Evolutionary conservation across 2,888 invertebrate species (phyloP).

Genomic region (Nysson spinosus): DNA sequence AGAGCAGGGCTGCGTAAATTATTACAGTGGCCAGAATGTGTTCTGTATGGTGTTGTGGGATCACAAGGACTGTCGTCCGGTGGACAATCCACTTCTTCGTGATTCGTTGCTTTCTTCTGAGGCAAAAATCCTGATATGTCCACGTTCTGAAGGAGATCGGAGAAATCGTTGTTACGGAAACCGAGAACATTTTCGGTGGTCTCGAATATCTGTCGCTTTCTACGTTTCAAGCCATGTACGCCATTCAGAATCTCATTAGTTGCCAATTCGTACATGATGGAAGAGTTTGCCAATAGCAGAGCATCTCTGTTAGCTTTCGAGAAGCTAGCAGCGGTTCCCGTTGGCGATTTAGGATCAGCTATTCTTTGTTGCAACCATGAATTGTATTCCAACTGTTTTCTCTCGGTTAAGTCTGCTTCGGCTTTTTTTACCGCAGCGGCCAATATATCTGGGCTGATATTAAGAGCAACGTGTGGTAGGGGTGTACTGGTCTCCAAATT

Average conservation of each 20-base stretch:
- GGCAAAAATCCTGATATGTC: conserved; percentile 86
- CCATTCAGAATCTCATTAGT: conserved; percentile 91
- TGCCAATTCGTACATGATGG: conserved; percentile 90
- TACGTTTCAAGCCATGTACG: conserved; percentile 76
- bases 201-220: conserved; percentile 87
- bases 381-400: conserved; percentile 89
- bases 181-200: conserved; percentile 79
- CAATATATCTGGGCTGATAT: conserved; percentile 85
- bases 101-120: conserved; percentile 80
- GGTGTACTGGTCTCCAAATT: conserved; percentile 59
- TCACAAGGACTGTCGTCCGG: conserved; percentile 86
- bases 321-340: conserved; percentile 93
- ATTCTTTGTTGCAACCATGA: conserved; percentile 82
- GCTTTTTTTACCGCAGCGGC: conserved; percentile 88
- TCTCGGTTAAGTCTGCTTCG: conserved; percentile 85
- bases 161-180: conserved; percentile 82
- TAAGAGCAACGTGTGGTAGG: conserved; percentile 77
- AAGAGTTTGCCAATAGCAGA: conserved; percentile 89
- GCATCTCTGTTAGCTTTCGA: conserved; percentile 93
- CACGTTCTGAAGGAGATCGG: conserved; percentile 87
- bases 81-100: conserved; percentile 85
- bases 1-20: conserved; percentile 89
- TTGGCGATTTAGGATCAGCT: conserved; percentile 91
- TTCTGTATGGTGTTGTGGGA: conserved; percentile 84
- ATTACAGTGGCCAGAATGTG: conserved; percentile 91